Conservation (phyloP, 2,797 vertebrate genomes). For the Mormyrus hasselquistii region DNA sequence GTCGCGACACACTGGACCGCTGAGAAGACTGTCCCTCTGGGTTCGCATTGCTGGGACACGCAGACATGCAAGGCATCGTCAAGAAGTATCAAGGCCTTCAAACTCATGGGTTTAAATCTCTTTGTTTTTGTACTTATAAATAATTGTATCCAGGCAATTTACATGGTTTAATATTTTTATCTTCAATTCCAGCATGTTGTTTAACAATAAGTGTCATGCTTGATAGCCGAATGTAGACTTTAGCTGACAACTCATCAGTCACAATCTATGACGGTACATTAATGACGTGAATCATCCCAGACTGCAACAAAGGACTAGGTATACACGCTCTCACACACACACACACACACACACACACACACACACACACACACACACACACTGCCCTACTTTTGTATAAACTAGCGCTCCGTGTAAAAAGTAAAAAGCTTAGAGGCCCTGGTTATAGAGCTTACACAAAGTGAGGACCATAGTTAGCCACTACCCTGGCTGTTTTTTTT, state of each 20-base stretch:
- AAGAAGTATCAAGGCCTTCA: not conserved
- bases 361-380: no score
- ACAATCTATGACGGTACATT: not conserved
- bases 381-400: not conserved
- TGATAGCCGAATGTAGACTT: not conserved
- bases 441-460: not conserved
- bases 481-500: not conserved
- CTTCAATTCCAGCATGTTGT: not conserved
- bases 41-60: slow-evolving; percentile 35
- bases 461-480: not conserved
- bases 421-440: not conserved
- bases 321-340: no score
- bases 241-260: not conserved
- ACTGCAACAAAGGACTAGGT: not conserved
- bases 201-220: not conserved
- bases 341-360: no score
- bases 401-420: not conserved
- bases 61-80: slow-evolving; percentile 3
- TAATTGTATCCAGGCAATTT: not conserved
- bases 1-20: slow-evolving; percentile 57
- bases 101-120: not conserved
- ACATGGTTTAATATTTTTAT: not conserved
- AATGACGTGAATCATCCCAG: not conserved
- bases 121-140: not conserved
- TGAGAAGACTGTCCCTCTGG: slow-evolving; percentile 34